Conservation (phyloP, 2,888 invertebrate genomes). For the Aphidius colemani region DNA sequence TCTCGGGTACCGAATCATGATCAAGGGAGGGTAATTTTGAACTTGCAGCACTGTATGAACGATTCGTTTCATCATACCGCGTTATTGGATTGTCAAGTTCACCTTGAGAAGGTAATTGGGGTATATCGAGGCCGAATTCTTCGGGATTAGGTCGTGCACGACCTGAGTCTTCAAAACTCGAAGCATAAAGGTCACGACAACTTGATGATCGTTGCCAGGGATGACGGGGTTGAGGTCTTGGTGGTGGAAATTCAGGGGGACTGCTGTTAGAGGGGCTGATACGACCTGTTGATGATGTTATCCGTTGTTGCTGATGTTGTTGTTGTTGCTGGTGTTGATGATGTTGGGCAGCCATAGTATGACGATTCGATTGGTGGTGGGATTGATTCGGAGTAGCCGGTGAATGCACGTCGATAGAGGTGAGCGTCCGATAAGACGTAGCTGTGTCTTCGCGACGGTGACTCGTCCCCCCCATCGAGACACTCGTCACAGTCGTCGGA, state of each 20-base stretch:
- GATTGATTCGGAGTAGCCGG: conserved; percentile 64
- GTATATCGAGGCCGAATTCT: conserved; percentile 40
- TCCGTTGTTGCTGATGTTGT: conserved; percentile 46
- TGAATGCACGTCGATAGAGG: conserved; percentile 64
- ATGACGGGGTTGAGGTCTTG: conserved; percentile 61
- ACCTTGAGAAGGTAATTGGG: conserved; percentile 57
- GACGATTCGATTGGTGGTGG: conserved; percentile 42
- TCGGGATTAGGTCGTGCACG: conserved; percentile 62
- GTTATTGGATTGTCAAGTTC: conserved; percentile 73
- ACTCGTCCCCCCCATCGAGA: conserved; percentile 69
- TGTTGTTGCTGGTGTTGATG: conserved; percentile 46
- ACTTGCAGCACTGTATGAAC: conserved; percentile 68
- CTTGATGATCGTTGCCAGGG: conserved; percentile 81
- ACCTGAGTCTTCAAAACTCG: conserved; percentile 74
- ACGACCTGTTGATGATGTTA: conserved; percentile 61
- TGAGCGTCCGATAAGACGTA: conserved; percentile 66
- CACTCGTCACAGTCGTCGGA: conserved; percentile 75
- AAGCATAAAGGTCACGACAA: conserved; percentile 81
- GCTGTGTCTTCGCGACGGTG: conserved; percentile 68
- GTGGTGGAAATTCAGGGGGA: conserved; percentile 58
- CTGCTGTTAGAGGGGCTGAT: conserved; percentile 62
- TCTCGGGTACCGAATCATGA: conserved; percentile 70
- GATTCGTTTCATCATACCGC: conserved; percentile 72
- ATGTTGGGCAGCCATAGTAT: conserved; percentile 38
- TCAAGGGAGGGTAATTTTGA: conserved; percentile 70